These are phyloP conservation scores for Silurus meridionalis DNA, from an alignment of 2,113 vertebrate species.

Conservation along the genomic window DNA sequence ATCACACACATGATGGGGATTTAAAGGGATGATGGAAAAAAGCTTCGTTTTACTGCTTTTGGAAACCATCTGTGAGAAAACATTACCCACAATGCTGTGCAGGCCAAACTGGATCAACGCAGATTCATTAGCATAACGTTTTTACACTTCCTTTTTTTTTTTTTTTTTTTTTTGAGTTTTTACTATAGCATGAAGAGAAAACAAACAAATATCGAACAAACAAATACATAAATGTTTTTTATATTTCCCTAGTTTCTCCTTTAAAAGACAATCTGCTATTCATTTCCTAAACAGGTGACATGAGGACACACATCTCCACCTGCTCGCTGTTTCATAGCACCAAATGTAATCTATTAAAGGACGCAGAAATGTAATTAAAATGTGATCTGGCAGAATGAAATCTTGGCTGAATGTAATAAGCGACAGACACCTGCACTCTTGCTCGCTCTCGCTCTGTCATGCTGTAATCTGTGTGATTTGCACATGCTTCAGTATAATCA, in stretches of 20 bases:
- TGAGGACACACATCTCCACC: conserved; percentile 55
- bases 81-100: conserved; percentile 26
- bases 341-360: conserved; percentile 70
- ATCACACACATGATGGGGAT: conserved; percentile 4
- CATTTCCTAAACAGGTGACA: conserved; percentile 57
- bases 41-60: background rate
- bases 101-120: background rate
- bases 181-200: background rate
- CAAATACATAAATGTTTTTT: background rate
- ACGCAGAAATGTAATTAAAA: conserved; percentile 69
- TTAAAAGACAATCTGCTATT: conserved; percentile 40
- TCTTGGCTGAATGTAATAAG: conserved; percentile 69
- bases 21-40: background rate
- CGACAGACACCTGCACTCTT: conserved; percentile 71
- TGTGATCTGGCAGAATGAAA: conserved; percentile 65
- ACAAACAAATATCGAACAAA: background rate
- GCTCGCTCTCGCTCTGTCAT: conserved; percentile 40
- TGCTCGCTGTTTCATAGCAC: conserved; percentile 68
- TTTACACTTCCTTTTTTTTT: background rate
- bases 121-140: background rate
- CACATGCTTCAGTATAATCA: conserved; percentile 56
- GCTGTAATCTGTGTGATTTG: conserved; percentile 61
- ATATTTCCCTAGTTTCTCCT: conserved; percentile 16
- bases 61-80: conserved; percentile 33
- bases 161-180: background rate